Evolutionary conservation across 2,888 invertebrate genomes (phyloP).

Genomic region (Agrotis clavis): DNA sequence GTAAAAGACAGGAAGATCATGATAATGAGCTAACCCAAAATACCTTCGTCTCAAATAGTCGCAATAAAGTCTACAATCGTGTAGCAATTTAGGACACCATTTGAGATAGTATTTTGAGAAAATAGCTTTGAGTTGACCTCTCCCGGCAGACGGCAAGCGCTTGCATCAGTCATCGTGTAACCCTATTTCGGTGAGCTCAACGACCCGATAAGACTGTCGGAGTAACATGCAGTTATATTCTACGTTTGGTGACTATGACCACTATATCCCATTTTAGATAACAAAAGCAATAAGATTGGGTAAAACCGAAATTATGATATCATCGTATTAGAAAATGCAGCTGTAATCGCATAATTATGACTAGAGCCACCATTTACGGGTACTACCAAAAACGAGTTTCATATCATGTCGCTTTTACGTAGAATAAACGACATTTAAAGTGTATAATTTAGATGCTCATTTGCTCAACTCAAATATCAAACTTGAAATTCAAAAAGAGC

Average conservation of each 20-base stretch:
- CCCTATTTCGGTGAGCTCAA: slow-evolving; percentile 28
- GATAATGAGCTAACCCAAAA: background rate
- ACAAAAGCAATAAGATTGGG: background rate
- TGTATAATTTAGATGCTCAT: too few species aligned
- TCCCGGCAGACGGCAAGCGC: background rate
- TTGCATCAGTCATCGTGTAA: slow-evolving; percentile 15
- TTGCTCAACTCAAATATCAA: too few species aligned
- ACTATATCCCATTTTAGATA: background rate
- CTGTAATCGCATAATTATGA: background rate
- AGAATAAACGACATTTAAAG: too few species aligned
- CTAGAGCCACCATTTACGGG: background rate
- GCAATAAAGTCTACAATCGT: background rate
- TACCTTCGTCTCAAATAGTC: too few species aligned
- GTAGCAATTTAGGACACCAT: slow-evolving; percentile 1
- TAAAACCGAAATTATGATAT: slow-evolving; percentile 6
- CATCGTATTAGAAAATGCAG: background rate
- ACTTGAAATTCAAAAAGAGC: too few species aligned
- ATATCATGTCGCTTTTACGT: too few species aligned
- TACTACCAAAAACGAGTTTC: background rate
- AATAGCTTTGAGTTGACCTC: background rate
- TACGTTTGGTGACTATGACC: background rate
- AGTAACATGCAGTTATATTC: background rate
- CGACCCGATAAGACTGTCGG: background rate
- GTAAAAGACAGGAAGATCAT: background rate
- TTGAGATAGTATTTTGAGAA: background rate